Base-by-base conservation (phyloP, 1,140 invertebrate species). In the Hycleus cichorii region DNA sequence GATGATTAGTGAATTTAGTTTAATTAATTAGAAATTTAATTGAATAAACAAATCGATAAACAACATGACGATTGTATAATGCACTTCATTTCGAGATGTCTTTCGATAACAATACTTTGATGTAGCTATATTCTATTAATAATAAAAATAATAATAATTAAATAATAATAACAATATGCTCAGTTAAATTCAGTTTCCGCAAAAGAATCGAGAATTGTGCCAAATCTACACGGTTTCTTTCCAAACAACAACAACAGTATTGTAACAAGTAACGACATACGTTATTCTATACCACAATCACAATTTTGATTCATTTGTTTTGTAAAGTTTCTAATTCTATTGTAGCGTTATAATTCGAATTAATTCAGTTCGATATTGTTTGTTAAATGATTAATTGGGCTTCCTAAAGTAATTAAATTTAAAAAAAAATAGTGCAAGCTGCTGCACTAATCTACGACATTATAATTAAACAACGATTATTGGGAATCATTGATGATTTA, bases 251-350 rank as follows among this genome's bases (percentile, higher is more conserved):
- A 18, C 18, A 18, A 18, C 18, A 18, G 18, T 18, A 18, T 18
- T 18, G 18, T 18, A 18, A 18, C 18, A 18, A 18, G 18, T 18
- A 18, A 18, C 18, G 18, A 18, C 18, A 18, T 18, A 18, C 18
- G 18, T 18, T 18, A 18, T 18, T 18, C 18, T 18, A 18, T 18
- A 18, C 18, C 32, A 32, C 12, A 45, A 38, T n/a, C n/a, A 18
- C 18, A 1, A 18, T 18, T 18, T 18, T 18, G 18, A 18, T 18
- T 32, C 44, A 18, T 53, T 55, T 57, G 53, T 53, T 66, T 62
- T 64, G 60, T 64, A 59, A 58, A 62, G 63, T 63, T 58, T 24
- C 54, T 60, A 60, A 66, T 62, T 60, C 55, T 62, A 64, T 58
- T 61, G 4, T 5, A 59, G 50, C 50, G 64, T 66, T 66, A 59